A percentile compares a stretch with the other conserved stretches of the same genome.
These are phyloP conservation scores for Gastrophysa polygoni DNA, from an alignment of 2,888 invertebrate species.

Conservation along the genomic window DNA sequence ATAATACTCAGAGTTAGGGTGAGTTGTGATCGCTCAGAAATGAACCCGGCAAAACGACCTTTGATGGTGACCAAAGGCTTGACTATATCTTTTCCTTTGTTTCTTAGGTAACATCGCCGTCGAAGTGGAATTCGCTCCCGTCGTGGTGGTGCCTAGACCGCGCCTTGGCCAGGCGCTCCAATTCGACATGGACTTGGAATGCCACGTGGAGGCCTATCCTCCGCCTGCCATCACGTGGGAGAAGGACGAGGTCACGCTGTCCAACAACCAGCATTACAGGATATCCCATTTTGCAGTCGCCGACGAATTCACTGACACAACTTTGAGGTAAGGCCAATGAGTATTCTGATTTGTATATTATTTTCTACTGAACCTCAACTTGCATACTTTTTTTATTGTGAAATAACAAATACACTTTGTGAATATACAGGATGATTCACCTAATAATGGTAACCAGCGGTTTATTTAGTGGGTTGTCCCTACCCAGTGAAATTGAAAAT, in stretches of 20 bases:
- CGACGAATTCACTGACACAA: constrained; percentile 91
- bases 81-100: neutral
- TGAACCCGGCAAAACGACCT: too few species aligned
- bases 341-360: too few species aligned
- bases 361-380: too few species aligned
- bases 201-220: constrained; percentile 93
- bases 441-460: too few species aligned
- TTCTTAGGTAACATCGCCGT: constrained; percentile 75
- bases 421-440: too few species aligned
- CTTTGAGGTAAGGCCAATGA: constrained; percentile 59
- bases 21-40: too few species aligned
- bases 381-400: too few species aligned
- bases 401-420: too few species aligned
- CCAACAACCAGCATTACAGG: constrained; percentile 90
- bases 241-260: constrained; percentile 80
- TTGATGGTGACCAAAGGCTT: too few species aligned
- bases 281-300: constrained; percentile 91
- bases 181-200: constrained; percentile 93
- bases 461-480: too few species aligned
- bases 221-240: constrained; percentile 92
- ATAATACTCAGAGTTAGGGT: too few species aligned
- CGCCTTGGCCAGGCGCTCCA: constrained; percentile 86
- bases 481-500: too few species aligned
- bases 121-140: constrained; percentile 89
- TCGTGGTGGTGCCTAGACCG: constrained; percentile 83